A percentile compares a stretch with the other conserved stretches of the same genome.
These are phyloP conservation scores for Melitaea athalia DNA, from an alignment of 2,888 invertebrate genomes.

Conservation along the genomic window DNA sequence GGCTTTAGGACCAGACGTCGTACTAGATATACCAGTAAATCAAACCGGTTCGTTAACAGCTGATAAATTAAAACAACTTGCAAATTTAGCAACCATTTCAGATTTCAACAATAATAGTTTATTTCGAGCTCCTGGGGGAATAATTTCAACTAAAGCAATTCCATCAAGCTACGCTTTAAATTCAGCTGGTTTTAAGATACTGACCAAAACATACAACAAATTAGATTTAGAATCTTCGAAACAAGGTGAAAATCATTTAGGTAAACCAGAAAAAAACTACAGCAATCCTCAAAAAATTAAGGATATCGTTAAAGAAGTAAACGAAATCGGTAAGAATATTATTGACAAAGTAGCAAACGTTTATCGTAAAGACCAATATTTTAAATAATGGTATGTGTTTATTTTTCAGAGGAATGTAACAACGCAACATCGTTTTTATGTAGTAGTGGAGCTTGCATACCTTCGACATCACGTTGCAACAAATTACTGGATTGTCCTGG, in stretches of 20 bases:
- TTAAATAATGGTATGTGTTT: background rate
- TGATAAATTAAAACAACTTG: constrained; percentile 79
- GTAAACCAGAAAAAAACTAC: constrained; percentile 65
- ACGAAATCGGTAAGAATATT: constrained; percentile 53
- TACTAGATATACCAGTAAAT: constrained; percentile 73
- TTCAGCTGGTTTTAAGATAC: constrained; percentile 84
- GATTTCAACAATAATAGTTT: constrained; percentile 77
- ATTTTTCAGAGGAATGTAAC: constrained; percentile 66
- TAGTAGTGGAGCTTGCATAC: constrained; percentile 84
- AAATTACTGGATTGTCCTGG: constrained; percentile 86
- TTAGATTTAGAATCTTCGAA: constrained; percentile 64
- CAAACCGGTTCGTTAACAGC: constrained; percentile 67
- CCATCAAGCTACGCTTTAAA: constrained; percentile 83
- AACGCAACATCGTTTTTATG: constrained; percentile 82
- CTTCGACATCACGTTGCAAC: constrained; percentile 86
- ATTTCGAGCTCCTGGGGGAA: constrained; percentile 73
- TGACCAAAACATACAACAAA: constrained; percentile 85
- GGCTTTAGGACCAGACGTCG: constrained; percentile 71
- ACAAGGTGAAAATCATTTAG: constrained; percentile 69
- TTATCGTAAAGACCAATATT: background rate
- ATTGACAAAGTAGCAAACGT: background rate
- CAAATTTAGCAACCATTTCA: constrained; percentile 81
- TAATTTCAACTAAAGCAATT: constrained; percentile 84
- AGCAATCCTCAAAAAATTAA: constrained; percentile 62
- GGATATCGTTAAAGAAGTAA: constrained; percentile 49